Base-by-base conservation (phyloP, 2,797 vertebrate genomes). In the Platyrinchus mystaceus region DNA sequence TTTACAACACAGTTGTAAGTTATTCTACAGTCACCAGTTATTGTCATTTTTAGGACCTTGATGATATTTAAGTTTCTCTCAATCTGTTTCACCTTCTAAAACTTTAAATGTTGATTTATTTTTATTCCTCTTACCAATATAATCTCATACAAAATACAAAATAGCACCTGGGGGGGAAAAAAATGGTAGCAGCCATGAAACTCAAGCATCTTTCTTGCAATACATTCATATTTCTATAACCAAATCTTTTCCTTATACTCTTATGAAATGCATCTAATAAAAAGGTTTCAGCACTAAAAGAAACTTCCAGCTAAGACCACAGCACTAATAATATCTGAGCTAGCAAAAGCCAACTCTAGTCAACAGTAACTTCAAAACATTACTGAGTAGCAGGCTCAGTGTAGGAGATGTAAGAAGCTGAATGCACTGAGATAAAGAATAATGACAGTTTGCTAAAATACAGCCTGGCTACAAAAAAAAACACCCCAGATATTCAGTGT, bases 111-210 rank as follows among this genome's bases (percentile, higher is more conserved):
- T 59, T 17, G 44, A 56, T 43, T 82, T 15, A 12, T n/a, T 89
- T 78, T 67, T 36, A 47, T 39, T 89, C 7, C 28, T 73, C 32
- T 89, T 52, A 20, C 16, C 30, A 6, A 19, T 0, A 0, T 63
- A 18, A 50, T 63, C 44, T 82, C 36, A 58, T 5, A 77, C 14
- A 71, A 80, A 63, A 78, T 46, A 44, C n/a, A 78, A 39, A 60
- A 47, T 8, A 36, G n/a, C 37, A 59, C 27, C 7, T 34, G 6
- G 9, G 15, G 11, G 1, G 0, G 12, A 21, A 46, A 26, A 22
- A 34, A 46, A 28, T 10, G 10, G 26, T 14, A 68, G 37, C 36
- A 86, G 50, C 18, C 37, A 78, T 36, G 19, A 49, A 67, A 67
- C n/a, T 56, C 69, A 30, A 60, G n/a, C 53, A 62, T 15, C 10